These are phyloP conservation scores for Colossoma macropomum DNA, from an alignment of 2,113 vertebrate species.

Conservation along the genomic window DNA sequence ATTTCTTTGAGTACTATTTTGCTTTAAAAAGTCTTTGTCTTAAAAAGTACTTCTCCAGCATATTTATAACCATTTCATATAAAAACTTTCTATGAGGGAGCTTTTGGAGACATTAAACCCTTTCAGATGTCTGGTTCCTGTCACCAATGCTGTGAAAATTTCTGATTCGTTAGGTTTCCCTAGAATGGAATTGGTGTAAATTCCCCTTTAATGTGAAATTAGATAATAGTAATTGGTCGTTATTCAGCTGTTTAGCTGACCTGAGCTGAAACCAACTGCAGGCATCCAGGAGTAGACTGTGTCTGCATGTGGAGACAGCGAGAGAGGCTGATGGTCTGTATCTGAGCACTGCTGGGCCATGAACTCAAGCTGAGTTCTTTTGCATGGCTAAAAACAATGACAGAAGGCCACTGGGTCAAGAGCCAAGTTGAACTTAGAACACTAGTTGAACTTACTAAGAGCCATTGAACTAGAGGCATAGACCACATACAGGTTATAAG, in stretches of 20 bases:
- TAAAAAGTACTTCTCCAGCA: no score
- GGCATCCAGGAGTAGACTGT: constrained; percentile 87
- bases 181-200: no score
- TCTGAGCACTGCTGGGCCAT: constrained; percentile 89
- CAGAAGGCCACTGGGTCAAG: neutral
- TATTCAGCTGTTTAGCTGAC: constrained; percentile 63
- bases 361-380: constrained; percentile 84
- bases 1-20: no score
- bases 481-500: no score
- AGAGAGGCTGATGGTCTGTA: constrained; percentile 82
- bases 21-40: no score
- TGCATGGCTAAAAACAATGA: constrained; percentile 77
- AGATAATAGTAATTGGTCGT: neutral
- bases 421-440: neutral
- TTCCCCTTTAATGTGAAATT: neutral
- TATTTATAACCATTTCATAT: no score
- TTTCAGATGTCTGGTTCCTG: no score
- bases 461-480: no score
- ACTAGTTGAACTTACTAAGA: neutral
- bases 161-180: no score
- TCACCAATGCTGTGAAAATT: no score
- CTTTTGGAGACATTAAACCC: no score
- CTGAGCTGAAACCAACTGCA: constrained; percentile 81
- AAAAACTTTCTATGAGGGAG: no score
- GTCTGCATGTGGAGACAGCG: constrained; percentile 62